Base-by-base conservation (phyloP, 1,140 invertebrate genomes). In the Bicyclus anynana region DNA sequence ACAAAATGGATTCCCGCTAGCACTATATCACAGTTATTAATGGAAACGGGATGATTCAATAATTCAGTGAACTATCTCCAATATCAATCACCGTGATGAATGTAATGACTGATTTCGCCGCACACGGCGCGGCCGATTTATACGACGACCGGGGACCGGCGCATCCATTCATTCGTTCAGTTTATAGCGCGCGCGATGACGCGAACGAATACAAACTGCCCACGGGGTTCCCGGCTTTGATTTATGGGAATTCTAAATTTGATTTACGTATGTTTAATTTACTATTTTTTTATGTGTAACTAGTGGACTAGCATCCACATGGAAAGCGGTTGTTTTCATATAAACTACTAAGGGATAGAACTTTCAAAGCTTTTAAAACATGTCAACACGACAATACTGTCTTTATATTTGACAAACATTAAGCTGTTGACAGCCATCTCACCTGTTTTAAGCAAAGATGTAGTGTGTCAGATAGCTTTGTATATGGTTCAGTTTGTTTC, bases 11-110 rank as follows among this genome's bases (percentile, higher is more conserved):
- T 42, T 20, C 12, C 2, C 10, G 40, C 17, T 17, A 2, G 18
- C 20, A 51, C 27, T 57, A 51, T 51, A 57, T 51, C 48, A 50
- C 27, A 51, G 40, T 53, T 40, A 57, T 57, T 44, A 53, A 44
- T 42, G 51, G 9, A 12, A 26, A 27, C 51, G 23, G 51, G 40
- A 29, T 42, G 51, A 53, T 53, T 44, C 51, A 53, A 53, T 53
- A 53, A 53, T 44, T 53, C 40, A 44, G 20, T 53, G 27, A 53
- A 53, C 40, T 53, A 44, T 44, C 51, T 18, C 23, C 40, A 10
- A 26, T 53, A 53, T 53, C 51, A 53, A 44, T 53, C 51, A 44
- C 38, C 12, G 20, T 44, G 38, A 53, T 23, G 51, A 44, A 53
- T 53, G 51, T 40, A 53, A 44, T 23, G 51, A 53, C 21, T 14